Evolutionary conservation across 2,797 vertebrate species (phyloP), one percentile per base, ranked within the genome.

Genomic region (Sylvia borin): DNA sequence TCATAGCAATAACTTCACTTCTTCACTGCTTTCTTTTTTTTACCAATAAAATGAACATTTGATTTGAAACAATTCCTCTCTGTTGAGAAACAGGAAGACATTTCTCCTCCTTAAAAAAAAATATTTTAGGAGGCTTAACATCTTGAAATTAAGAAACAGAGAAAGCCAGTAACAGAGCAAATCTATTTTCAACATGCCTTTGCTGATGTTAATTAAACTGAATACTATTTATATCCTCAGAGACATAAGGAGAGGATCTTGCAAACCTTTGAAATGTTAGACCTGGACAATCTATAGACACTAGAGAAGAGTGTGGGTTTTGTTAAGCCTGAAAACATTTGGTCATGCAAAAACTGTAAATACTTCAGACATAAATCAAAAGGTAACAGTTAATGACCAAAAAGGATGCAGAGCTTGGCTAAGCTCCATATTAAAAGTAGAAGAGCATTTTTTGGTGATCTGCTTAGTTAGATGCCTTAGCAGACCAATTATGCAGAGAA

Each of bases 181-280:
- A 85, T 89, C 32, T 85, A 60, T 85, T 73, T 88, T 67, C 47
- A 92, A 29, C n/a, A 47, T 80, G 38, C 26, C 47, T 83, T 85
- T 79, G 25, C 71, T 77, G 85, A 74, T 50, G 53, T 58, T 91
- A 95, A 92, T 85, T 88, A 90, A 88, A 61, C 45, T 42, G 47
- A 88, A 77, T 57, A 10, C 47, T 92, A 71, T 88, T 96, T 92
- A 79, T 88, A 73, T 62, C 29, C 43, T 81, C 54, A 54, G n/a
- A 92, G 68, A 57, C 61, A 71, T 85, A 82, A 71, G 74, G 55
- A 89, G 75, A 83, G 65, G 53, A 82, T 79, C 77, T 89, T 64
- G 61, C 16, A 92, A 95, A 66, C 43, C 68, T 93, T 92, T 90
- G 92, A 95, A 91, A 84, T 48, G 50, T 81, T 81, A 94, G 55